Base-by-base conservation (phyloP, 2,113 vertebrate genomes). In the Xenopus laevis region DNA sequence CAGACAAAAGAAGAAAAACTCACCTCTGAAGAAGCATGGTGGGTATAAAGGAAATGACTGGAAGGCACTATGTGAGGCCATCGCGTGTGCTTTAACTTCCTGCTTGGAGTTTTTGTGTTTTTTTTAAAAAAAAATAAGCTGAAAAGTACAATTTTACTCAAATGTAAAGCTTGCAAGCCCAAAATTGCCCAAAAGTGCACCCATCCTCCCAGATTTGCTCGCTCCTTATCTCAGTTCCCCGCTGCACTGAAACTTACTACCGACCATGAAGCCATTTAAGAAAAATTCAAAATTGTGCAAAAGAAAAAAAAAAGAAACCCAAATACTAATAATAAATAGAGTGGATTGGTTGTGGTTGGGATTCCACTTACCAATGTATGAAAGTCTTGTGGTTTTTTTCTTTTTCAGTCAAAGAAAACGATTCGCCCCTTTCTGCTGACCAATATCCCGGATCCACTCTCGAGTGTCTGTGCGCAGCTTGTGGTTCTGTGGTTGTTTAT, bases 401-500 rank as follows among this genome's bases (percentile, higher is more conserved):
- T 27, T 40, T 40, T 89, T 82, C 86, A 91, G 85, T 81, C 87
- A 85, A 40, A 2, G 47, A 50, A 86, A 87, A 85, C 82, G 87
- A 88, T 86, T 86, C 58, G 88, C 82, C 89, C 84, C 87, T 82
- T 27, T 57, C 82, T 84, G 85, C 90, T 93, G 92, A 92, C 91
- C 91, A 89, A 91, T 90, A 82, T 83, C 86, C 86, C 78, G 85
- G 88, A 90, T 87, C 85, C 80, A 81, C 83, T 85, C 88, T 89
- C 84, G 86, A 86, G 86, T 88, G 91, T 89, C 83, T 79, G 88
- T 89, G 85, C 91, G 90, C 92, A 89, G 88, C 93, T 94, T 95
- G 94, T 94, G 94, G 94, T 95, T 92, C 92, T 93, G 92, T 93
- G 93, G 93, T 93, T 91, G 90, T 90, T 90, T 88, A 89, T 88